Evolutionary conservation across 1,140 invertebrate genomes (phyloP).

Genomic region (Drosophila ercepeae): DNA sequence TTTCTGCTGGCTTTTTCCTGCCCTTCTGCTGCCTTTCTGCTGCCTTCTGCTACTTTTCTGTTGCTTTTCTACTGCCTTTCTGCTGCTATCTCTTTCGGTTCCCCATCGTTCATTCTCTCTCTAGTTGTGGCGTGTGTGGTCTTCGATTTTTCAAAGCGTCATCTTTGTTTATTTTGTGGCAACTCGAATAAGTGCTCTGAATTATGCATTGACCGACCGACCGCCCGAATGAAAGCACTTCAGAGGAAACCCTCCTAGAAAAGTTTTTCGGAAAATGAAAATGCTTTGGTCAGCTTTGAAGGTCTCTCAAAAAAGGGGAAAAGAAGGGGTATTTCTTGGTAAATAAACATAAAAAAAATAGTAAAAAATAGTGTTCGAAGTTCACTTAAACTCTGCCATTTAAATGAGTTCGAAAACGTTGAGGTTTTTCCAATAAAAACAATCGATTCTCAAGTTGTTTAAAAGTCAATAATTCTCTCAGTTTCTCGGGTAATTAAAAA

Average conservation of each 20-base stretch:
- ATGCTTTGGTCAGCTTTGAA: constrained; percentile 8
- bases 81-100: no score
- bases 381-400: neutral
- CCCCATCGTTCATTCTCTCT: neutral
- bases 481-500: neutral
- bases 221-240: constrained; percentile 40
- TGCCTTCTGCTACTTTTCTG: no score
- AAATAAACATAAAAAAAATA: neutral
- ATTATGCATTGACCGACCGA: constrained; percentile 50
- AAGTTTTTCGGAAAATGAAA: constrained; percentile 28
- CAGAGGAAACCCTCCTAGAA: constrained; percentile 22
- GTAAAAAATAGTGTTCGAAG: neutral
- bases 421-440: neutral
- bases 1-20: no score
- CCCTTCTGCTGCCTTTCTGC: no score
- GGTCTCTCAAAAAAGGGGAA: constrained; percentile 4
- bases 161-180: constrained; percentile 52
- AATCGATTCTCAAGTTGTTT: neutral
- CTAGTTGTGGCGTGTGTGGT: constrained; percentile 32
- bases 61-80: neutral
- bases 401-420: neutral
- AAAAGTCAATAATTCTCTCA: constrained; percentile 1
- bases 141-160: constrained; percentile 34
- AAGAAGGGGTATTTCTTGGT: neutral
- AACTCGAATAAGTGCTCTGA: constrained; percentile 41